A percentile compares a stretch with the other conserved stretches of the same genome.
Evolutionary conservation across 2,888 invertebrate genomes (phyloP).

Genomic region (Meliscaeva auricollis): DNA sequence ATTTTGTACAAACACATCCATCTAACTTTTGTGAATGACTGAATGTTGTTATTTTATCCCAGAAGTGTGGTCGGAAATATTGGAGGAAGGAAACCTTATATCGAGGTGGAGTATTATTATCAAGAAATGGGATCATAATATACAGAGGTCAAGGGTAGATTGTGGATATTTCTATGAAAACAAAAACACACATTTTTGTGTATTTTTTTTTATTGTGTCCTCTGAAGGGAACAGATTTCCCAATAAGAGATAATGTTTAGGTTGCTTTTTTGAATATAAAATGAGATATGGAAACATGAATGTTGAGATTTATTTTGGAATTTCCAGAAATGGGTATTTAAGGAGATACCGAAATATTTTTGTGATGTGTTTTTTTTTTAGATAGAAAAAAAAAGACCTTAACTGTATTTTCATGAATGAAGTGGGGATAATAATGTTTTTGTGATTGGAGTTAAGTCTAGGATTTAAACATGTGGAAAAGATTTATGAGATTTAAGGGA

Average conservation of each 20-base stretch:
- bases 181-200: conserved; percentile 17
- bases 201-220: conserved; percentile 24
- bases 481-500: not conserved
- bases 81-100: conserved; percentile 3
- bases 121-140: not conserved
- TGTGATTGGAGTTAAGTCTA: not conserved
- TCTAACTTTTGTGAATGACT: conserved; percentile 14
- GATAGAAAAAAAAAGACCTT: not conserved
- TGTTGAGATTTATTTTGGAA: not conserved
- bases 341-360: not conserved
- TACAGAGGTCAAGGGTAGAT: not conserved
- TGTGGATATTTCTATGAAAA: not conserved
- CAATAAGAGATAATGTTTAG: conserved; percentile 26
- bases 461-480: not conserved
- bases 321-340: not conserved
- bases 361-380: not conserved
- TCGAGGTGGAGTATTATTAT: not conserved
- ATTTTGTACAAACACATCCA: not conserved
- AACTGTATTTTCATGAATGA: not conserved
- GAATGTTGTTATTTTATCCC: conserved; percentile 17
- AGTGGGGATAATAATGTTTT: not conserved
- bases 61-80: not conserved
- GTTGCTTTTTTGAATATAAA: conserved; percentile 47
- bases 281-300: conserved; percentile 20
- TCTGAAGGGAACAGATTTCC: conserved; percentile 27